Conservation (phyloP, 2,113 vertebrate genomes). For the Ailurus styani region DNA sequence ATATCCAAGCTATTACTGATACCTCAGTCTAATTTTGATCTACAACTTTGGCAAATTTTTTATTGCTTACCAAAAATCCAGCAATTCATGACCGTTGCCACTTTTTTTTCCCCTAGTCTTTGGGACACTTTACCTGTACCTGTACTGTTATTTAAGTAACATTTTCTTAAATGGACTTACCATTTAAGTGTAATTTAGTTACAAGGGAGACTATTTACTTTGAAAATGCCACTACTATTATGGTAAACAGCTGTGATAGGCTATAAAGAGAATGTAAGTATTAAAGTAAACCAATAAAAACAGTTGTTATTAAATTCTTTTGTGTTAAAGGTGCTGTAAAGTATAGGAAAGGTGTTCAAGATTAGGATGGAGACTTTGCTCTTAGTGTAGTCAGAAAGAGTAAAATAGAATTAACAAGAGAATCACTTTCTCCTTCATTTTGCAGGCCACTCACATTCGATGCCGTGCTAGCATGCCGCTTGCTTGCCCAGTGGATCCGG, state of each 20-base stretch:
- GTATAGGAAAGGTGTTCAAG: neutral
- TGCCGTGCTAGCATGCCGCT: fast-evolving
- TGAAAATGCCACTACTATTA: neutral
- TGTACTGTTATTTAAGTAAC: neutral
- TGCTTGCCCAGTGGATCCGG: fast-evolving
- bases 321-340: neutral
- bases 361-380: neutral
- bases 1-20: neutral
- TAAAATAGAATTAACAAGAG: neutral
- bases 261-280: neutral
- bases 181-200: constrained; percentile 15
- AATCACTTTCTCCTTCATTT: neutral
- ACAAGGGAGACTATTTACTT: neutral
- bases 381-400: neutral
- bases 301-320: neutral
- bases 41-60: neutral
- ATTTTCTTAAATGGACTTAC: neutral
- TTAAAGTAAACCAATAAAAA: neutral
- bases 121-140: neutral
- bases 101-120: neutral
- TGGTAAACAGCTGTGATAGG: neutral
- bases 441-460: neutral
- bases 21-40: neutral
- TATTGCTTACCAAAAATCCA: neutral
- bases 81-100: neutral